These are phyloP conservation scores for Nemotelus pantherinus DNA, from an alignment of 2,888 invertebrate genomes.

Conservation along the genomic window DNA sequence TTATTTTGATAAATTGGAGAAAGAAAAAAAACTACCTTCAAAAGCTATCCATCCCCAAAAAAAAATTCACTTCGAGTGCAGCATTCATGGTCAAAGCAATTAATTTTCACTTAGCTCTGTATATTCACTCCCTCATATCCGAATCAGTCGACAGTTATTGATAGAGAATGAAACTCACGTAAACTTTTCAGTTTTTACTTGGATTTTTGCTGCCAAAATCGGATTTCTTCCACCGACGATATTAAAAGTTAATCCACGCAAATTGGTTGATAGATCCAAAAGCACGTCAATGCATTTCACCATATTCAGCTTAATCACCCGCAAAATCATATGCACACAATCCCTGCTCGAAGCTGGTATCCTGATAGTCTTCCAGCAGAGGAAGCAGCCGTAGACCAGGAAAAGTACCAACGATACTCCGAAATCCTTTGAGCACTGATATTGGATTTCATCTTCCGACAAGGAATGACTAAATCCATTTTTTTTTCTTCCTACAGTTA, in stretches of 20 bases:
- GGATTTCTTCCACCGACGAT: conserved; percentile 46
- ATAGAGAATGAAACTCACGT: neutral
- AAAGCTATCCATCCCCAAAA: too few relatives aligned
- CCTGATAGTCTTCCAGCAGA: too few relatives aligned
- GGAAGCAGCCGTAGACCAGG: too few relatives aligned
- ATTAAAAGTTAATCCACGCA: conserved; percentile 49
- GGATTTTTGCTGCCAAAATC: conserved; percentile 38
- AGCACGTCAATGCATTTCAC: neutral
- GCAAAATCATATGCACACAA: conserved; percentile 50
- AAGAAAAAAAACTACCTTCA: too few relatives aligned
- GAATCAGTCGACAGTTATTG: too few relatives aligned
- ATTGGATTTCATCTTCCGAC: conserved; percentile 45
- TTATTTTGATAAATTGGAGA: too few relatives aligned
- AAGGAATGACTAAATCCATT: conserved; percentile 39
- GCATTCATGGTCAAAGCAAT: too few relatives aligned
- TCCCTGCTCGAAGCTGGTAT: neutral
- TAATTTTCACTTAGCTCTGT: too few relatives aligned
- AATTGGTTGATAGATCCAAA: conserved; percentile 46
- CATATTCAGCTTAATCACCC: conserved; percentile 48
- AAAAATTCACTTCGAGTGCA: too few relatives aligned
- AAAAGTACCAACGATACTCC: neutral
- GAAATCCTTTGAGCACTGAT: conserved; percentile 26
- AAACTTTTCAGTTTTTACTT: neutral
- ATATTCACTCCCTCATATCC: too few relatives aligned
- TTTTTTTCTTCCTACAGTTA: conserved; percentile 5